A percentile compares a stretch with the other conserved stretches of the same genome.
phyloP scores from a whole-genome alignment of 2,888 invertebrate species.

The Cephonodes hylas region DNA sequence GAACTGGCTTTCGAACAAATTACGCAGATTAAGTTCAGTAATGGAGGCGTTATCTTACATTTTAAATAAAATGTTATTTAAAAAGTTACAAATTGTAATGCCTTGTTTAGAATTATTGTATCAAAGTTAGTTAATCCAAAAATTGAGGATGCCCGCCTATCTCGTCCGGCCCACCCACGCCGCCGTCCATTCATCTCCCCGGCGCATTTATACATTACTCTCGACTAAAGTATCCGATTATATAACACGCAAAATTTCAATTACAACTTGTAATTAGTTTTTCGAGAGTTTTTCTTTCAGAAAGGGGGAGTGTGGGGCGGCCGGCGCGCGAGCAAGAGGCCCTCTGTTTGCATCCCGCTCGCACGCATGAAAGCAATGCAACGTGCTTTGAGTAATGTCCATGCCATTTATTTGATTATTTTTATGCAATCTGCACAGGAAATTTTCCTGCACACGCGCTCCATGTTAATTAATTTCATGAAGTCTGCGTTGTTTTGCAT shows the following conservation, averaged over 20 bases:
- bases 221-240: conserved; percentile 82
- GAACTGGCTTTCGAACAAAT: conserved; percentile 19
- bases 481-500: conserved; percentile 40
- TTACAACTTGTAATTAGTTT: conserved; percentile 83
- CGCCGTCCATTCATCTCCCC: conserved; percentile 72
- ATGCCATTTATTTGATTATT: conserved; percentile 79
- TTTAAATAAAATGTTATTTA: conserved; percentile 34
- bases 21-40: conserved; percentile 19
- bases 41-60: conserved; percentile 22
- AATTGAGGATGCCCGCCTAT: conserved; percentile 59
- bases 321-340: conserved; percentile 49
- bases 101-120: conserved; percentile 56
- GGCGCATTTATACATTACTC: conserved; percentile 80
- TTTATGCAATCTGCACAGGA: conserved; percentile 77
- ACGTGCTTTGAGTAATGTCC: conserved; percentile 73
- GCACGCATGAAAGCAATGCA: conserved; percentile 56
- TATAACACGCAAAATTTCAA: conserved; percentile 83
- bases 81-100: conserved; percentile 45
- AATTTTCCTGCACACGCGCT: conserved; percentile 64
- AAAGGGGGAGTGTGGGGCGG: conserved; percentile 69
- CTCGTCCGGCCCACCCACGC: conserved; percentile 57
- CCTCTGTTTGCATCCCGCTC: conserved; percentile 38
- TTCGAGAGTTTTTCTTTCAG: conserved; percentile 82
- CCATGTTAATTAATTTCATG: conserved; percentile 72
- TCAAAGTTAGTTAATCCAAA: conserved; percentile 65